phyloP scores from a whole-genome alignment of 2,797 vertebrate species.

The Pangasius krempfi region DNA sequence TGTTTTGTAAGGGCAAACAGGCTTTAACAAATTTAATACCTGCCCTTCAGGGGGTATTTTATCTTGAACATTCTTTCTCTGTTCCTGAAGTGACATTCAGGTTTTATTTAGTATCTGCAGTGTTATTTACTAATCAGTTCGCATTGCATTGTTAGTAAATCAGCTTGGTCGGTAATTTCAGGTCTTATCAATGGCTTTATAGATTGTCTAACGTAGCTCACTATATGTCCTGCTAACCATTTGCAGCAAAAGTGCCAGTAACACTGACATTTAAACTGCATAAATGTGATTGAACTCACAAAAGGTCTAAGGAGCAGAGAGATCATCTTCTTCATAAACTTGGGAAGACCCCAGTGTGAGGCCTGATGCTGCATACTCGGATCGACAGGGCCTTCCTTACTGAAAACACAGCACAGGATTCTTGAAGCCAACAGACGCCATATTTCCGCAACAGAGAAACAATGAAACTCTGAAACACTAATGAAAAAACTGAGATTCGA shows the following conservation, averaged over 20 bases:
- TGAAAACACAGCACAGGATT: conserved; percentile 58
- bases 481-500: conserved; percentile 38
- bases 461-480: neutral
- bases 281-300: conserved; percentile 70
- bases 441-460: no score
- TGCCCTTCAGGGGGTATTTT: no score
- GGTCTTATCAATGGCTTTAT: no score
- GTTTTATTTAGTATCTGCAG: no score
- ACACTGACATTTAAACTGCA: no score
- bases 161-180: no score
- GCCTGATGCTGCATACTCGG: conserved; percentile 54
- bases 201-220: neutral
- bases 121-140: no score
- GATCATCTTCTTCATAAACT: conserved; percentile 74
- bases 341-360: conserved; percentile 64
- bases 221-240: neutral
- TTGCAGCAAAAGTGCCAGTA: neutral
- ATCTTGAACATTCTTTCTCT: no score
- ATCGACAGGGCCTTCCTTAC: conserved; percentile 76
- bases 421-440: neutral
- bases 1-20: no score
- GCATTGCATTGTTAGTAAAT: no score
- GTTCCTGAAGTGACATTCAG: no score
- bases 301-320: conserved; percentile 77
- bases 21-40: no score